Evolutionary conservation across 92 coral and sea anemone species (phyloP).

Genomic region (Epizoanthus ramosus): DNA sequence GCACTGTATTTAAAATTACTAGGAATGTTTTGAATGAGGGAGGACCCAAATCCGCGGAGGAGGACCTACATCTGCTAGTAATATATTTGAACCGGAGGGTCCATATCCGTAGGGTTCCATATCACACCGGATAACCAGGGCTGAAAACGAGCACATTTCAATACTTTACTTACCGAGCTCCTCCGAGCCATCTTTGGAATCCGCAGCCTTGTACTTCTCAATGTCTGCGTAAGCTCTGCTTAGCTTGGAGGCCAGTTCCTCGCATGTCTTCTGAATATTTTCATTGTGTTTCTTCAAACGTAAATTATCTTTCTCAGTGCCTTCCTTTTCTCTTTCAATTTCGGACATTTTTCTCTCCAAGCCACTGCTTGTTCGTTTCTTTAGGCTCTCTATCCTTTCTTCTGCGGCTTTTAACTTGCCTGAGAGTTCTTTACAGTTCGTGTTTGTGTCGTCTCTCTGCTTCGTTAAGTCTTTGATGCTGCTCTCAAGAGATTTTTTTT

Average conservation of each 20-base stretch:
- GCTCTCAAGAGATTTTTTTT: slow-evolving; percentile 52
- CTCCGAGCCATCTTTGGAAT: neutral
- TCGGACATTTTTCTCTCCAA: slow-evolving; percentile 62
- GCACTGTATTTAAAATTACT: no score
- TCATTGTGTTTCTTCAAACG: slow-evolving; percentile 69
- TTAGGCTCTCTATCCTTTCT: slow-evolving; percentile 39
- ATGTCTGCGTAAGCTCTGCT: slow-evolving; percentile 75
- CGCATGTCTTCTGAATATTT: slow-evolving; percentile 76
- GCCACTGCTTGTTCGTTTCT: slow-evolving; percentile 23
- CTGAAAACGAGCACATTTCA: no score
- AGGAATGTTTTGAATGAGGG: no score
- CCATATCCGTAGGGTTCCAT: no score
- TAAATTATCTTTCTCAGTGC: slow-evolving; percentile 57
- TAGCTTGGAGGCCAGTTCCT: slow-evolving; percentile 78
- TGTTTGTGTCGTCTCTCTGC: slow-evolving; percentile 32
- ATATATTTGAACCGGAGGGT: no score
- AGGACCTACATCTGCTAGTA: no score
- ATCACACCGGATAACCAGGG: no score
- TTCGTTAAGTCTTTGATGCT: slow-evolving; percentile 41
- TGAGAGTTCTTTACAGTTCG: slow-evolving; percentile 43
- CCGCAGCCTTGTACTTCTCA: slow-evolving; percentile 47
- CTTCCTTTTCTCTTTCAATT: slow-evolving; percentile 51
- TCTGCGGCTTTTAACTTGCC: slow-evolving; percentile 38
- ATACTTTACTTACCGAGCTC: slow-evolving; percentile 40
- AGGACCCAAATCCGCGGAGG: no score